Evolutionary conservation across 2,797 vertebrate genomes (phyloP).

Genomic region (Rhinichthys osculus): DNA sequence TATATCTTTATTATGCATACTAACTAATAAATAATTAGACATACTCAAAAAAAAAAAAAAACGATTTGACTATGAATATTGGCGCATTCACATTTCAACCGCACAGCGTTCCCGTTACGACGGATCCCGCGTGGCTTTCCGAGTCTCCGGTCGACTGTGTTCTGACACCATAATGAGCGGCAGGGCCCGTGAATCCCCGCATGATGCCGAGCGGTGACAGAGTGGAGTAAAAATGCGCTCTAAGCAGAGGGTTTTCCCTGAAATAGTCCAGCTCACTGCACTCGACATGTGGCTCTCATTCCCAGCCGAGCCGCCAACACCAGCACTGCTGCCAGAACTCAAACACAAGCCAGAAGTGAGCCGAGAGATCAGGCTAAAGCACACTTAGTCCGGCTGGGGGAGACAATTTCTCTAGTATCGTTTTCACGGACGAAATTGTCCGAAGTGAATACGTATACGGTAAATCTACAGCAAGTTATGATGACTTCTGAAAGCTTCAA

Average conservation of each 20-base stretch:
- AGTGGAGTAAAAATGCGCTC: constrained; percentile 29
- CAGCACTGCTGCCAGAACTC: constrained; percentile 41
- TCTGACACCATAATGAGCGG: not conserved
- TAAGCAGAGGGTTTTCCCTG: constrained; percentile 57
- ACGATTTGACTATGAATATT: too few species aligned
- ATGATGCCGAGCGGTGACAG: constrained; percentile 11
- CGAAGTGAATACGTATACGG: not conserved
- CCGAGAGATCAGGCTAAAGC: not conserved
- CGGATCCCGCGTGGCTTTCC: not conserved
- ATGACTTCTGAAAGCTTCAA: not conserved
- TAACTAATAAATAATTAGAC: too few species aligned
- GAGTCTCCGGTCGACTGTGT: not conserved
- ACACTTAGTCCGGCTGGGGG: constrained; percentile 8
- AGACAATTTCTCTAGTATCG: constrained; percentile 1
- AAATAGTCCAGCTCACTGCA: constrained; percentile 56
- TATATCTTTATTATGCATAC: too few species aligned
- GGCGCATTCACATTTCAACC: too few species aligned
- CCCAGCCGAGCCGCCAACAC: constrained; percentile 28
- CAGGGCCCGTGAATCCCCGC: constrained; percentile 1
- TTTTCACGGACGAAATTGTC: not conserved
- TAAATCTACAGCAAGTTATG: not conserved
- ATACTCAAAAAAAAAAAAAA: too few species aligned
- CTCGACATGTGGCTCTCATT: constrained; percentile 62
- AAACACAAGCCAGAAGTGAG: constrained; percentile 39
- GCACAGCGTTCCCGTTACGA: not conserved